phyloP scores from a whole-genome alignment of 2,888 invertebrate species.

The Macroteleia sp. region DNA sequence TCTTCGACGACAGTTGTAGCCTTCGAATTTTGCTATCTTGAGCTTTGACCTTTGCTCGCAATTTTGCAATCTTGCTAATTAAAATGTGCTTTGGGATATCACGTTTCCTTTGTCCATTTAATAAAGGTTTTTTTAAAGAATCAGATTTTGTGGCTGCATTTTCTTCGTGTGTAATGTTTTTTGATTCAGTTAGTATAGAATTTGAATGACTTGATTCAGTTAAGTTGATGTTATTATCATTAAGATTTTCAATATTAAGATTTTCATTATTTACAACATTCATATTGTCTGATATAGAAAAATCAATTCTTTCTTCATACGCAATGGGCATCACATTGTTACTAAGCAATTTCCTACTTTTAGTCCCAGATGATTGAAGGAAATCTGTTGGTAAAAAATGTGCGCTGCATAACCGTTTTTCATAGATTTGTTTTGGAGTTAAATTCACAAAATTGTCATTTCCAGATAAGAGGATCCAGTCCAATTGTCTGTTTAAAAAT shows the following conservation, averaged over 20 bases:
- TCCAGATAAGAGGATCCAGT: constrained; percentile 45
- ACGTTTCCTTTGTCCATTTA: constrained; percentile 8
- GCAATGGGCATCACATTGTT: constrained; percentile 38
- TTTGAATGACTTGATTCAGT: too few relatives aligned
- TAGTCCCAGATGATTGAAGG: constrained; percentile 10
- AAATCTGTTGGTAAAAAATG: constrained; percentile 40
- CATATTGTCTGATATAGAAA: neutral
- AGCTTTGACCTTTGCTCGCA: constrained; percentile 38
- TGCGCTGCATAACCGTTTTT: constrained; percentile 41
- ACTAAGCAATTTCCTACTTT: constrained; percentile 19
- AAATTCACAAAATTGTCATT: constrained; percentile 23
- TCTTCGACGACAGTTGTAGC: constrained; percentile 17
- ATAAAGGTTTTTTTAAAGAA: constrained; percentile 14
- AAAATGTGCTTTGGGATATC: constrained; percentile 33
- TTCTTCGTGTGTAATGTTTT: too few relatives aligned
- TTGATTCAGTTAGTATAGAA: neutral
- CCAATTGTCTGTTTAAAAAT: constrained; percentile 36
- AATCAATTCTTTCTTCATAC: constrained; percentile 33
- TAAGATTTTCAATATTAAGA: constrained; percentile 19
- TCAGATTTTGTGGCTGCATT: neutral
- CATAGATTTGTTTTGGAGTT: constrained; percentile 46
- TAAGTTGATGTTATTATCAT: too few relatives aligned
- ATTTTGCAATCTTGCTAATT: constrained; percentile 27
- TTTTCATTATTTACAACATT: constrained; percentile 31
- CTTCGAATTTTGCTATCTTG: constrained; percentile 40